These are phyloP conservation scores for Catotricha subobsoleta DNA, from an alignment of 2,888 invertebrate species.

Conservation along the genomic window DNA sequence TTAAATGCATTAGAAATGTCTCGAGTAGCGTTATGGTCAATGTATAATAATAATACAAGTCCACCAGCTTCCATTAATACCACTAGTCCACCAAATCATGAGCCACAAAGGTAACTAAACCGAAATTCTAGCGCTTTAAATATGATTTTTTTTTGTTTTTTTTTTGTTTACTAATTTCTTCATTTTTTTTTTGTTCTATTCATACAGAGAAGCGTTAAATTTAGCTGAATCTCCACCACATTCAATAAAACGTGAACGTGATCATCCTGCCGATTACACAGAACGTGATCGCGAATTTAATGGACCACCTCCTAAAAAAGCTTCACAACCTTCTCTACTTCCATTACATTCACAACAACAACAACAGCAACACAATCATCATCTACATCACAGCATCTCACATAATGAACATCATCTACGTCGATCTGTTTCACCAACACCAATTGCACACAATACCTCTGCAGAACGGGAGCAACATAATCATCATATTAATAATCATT, in stretches of 20 bases:
- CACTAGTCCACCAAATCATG: conserved; percentile 27
- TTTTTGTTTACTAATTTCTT: background rate
- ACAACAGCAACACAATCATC: background rate
- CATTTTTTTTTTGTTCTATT: conserved; percentile 4
- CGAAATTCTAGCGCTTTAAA: too few species aligned
- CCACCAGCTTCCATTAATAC: conserved; percentile 31
- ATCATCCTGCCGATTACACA: conserved; percentile 14
- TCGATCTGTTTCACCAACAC: background rate
- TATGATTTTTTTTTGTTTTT: background rate
- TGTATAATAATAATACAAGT: conserved; percentile 52
- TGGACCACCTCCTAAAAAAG: conserved; percentile 8
- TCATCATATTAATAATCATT: conserved; percentile 6
- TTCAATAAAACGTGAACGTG: conserved; percentile 34
- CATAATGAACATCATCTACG: conserved; percentile 4
- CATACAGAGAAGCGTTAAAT: conserved; percentile 59
- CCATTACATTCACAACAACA: background rate
- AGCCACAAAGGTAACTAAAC: conserved; percentile 32
- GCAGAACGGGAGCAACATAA: conserved; percentile 4
- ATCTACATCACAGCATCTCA: too few species aligned
- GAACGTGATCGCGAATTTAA: conserved; percentile 15
- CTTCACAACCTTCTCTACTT: background rate
- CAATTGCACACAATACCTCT: background rate
- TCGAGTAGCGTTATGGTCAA: conserved; percentile 62
- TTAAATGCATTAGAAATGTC: conserved; percentile 60
- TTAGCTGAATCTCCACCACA: conserved; percentile 44